Base-by-base conservation (phyloP, 2,113 vertebrate species). In the Mormyrus iriodes region DNA sequence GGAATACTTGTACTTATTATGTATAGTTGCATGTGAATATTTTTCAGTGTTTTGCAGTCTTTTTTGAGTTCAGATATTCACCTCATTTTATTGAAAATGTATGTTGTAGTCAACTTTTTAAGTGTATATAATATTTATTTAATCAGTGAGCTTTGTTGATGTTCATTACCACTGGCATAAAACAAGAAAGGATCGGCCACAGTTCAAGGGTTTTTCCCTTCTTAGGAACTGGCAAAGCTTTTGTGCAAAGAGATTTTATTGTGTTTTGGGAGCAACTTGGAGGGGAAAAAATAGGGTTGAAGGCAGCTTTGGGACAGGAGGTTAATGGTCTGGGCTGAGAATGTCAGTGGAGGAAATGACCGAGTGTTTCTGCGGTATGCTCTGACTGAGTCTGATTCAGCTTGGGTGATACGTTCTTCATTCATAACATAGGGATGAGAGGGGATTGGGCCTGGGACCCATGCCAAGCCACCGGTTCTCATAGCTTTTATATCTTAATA, bases 401-500 rank as follows among this genome's bases (percentile, higher is more conserved):
- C 86, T 90, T 73, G 86, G 90, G 92, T 89, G 90, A 92, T 91
- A 86, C 8, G 86, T 90, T 93, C 85, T 91, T 92, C 90, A 90
- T 92, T 91, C 90, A 89, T 90, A 90, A 91, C 89, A 88, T 87
- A 82, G 69, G 51, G 52, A 90, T 90, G 42, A 86, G 88, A 88
- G 69, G 61, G 51, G 89, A 53, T 61, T 91, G 48, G 89, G 69
- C 85, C 58, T 85, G 86, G 76, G 90, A 86, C 0, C 3, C 5
- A 1, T 5, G 90, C 91, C 92, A 92, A 92, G 90, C 86, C 86
- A 6, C 91, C 88, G 88, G 88, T 91, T 91, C 91, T 92, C 91
- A 92, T 89, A 90, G 90, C 52, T 91, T 91, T 91, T 91, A 91
- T 91, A 91, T 89, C 90, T 91, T 91, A 90, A 91, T 91, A 90